Evolutionary conservation across 2,797 vertebrate genomes (phyloP).

Genomic region (Phalloptychus januarius): DNA sequence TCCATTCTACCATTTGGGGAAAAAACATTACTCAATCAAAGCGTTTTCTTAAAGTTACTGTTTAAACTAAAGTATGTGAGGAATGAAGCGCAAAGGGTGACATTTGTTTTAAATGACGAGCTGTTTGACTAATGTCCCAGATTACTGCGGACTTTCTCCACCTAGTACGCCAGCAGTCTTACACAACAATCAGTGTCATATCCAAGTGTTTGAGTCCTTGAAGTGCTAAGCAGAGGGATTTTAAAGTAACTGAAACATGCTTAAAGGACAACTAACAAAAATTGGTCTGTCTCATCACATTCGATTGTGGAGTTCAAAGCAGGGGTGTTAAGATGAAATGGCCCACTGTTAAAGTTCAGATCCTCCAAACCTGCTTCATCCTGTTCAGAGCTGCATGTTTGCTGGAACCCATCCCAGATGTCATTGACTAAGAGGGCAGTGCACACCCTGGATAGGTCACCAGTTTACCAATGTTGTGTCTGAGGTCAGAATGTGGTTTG

Average conservation of each 20-base stretch:
- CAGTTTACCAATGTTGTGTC: not conserved
- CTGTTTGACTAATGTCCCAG: constrained; percentile 28
- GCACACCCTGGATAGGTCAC: not conserved
- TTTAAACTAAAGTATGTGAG: constrained; percentile 26
- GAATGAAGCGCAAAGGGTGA: constrained; percentile 6
- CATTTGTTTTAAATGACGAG: constrained; percentile 8
- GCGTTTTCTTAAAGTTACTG: constrained; percentile 3
- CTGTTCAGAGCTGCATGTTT: not conserved
- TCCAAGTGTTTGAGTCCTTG: constrained; percentile 13
- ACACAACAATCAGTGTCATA: constrained; percentile 42
- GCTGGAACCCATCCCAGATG: not conserved
- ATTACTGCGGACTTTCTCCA: constrained; percentile 54
- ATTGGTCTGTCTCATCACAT: not conserved
- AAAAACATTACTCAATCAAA: not conserved
- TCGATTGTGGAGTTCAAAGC: not conserved
- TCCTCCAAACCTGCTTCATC: not conserved
- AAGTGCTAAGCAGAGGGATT: constrained; percentile 13
- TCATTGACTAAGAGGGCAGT: not conserved
- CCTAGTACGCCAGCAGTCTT: constrained; percentile 59
- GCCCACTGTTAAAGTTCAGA: not conserved
- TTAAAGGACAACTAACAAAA: not conserved
- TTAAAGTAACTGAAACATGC: not conserved
- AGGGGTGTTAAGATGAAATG: not conserved
- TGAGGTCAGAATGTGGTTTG: not conserved
- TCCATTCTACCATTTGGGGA: not conserved